Percentiles rank a stretch among this genome's conserved stretches.
Conservation (phyloP, 2,797 vertebrate genomes). For the Onychomys torridus region DNA sequence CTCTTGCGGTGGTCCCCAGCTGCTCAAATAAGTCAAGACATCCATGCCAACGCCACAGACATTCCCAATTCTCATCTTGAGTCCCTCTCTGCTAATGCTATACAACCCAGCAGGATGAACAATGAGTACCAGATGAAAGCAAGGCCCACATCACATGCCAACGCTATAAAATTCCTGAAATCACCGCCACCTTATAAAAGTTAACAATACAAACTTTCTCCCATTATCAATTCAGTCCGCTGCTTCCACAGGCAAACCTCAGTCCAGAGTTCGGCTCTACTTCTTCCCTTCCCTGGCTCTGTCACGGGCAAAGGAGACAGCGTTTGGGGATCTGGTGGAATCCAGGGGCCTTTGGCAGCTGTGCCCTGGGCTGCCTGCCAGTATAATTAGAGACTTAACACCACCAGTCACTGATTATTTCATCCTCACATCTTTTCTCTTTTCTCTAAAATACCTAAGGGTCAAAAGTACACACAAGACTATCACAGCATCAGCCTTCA, state of each 20-base stretch:
- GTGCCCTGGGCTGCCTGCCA: not conserved
- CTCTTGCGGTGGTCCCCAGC: not conserved
- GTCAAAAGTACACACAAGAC: constrained; percentile 12
- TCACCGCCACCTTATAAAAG: constrained; percentile 75
- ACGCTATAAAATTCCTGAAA: constrained; percentile 70
- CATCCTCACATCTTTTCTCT: constrained; percentile 4
- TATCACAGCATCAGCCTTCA: constrained; percentile 39
- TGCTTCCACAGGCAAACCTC: constrained; percentile 66
- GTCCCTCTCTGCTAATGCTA: not conserved
- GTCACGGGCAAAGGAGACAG: constrained; percentile 28
- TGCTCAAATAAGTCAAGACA: not conserved
- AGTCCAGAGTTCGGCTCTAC: constrained; percentile 41
- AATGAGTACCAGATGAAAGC: constrained; percentile 50
- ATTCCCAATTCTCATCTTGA: not conserved
- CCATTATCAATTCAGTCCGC: constrained; percentile 75
- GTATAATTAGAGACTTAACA: not conserved
- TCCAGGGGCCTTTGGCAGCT: constrained; percentile 49
- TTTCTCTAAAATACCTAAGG: constrained; percentile 36
- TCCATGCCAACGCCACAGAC: not conserved
- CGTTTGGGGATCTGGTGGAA: not conserved
- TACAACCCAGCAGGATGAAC: not conserved
- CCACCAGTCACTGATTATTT: constrained; percentile 25
- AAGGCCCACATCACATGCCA: not conserved
- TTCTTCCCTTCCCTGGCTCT: constrained; percentile 28
- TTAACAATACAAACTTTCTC: constrained; percentile 73